Percentiles rank a stretch among this genome's conserved stretches.
These are phyloP conservation scores for Mirza zaza DNA, from an alignment of 2,113 vertebrate genomes.

Conservation along the genomic window DNA sequence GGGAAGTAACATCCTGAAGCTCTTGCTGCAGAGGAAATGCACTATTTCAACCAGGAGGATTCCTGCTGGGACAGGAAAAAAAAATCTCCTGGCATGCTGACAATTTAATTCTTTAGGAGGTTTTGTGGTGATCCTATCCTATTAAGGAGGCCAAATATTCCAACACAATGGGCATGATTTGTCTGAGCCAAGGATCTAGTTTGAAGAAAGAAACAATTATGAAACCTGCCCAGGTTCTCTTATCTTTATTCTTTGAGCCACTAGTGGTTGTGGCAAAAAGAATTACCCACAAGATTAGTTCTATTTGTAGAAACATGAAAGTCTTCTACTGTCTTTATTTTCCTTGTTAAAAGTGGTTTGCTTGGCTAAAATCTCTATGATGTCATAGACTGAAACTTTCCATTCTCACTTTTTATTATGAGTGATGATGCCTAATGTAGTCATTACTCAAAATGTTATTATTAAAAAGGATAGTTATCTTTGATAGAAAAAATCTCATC, in stretches of 20 bases:
- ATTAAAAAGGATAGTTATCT: slow-evolving; percentile 10
- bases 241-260: neutral
- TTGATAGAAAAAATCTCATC: neutral
- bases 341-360: neutral
- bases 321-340: neutral
- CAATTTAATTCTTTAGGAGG: neutral
- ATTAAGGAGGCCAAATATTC: neutral
- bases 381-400: neutral
- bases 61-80: neutral
- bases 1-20: neutral
- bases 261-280: neutral
- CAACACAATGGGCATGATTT: neutral
- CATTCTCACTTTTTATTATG: neutral
- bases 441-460: neutral
- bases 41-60: neutral
- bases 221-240: neutral
- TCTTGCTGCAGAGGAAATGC: neutral
- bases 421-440: neutral
- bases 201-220: neutral
- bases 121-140: neutral
- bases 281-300: neutral
- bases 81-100: neutral
- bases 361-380: neutral
- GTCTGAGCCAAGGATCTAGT: neutral
- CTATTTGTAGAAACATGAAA: neutral